A percentile compares a stretch with the other conserved stretches of the same genome.
Conservation (phyloP, 1,140 invertebrate genomes). For the Temnothorax nylanderi region DNA sequence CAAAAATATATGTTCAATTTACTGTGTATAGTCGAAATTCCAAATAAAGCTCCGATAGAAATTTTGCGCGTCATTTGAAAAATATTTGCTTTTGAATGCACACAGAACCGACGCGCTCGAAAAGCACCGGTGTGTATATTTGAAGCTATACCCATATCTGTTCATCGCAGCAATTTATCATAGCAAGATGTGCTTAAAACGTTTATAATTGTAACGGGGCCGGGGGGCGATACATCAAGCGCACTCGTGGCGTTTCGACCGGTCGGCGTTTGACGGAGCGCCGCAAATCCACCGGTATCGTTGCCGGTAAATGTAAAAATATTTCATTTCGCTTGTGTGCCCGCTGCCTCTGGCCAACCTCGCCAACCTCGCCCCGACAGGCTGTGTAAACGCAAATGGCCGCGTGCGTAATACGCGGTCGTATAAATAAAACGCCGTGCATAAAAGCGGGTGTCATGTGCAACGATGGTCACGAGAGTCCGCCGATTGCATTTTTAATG, state of each 20-base stretch:
- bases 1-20: neutral
- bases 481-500: constrained; percentile 33
- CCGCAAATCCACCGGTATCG: constrained; percentile 46
- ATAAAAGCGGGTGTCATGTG: constrained; percentile 34
- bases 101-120: neutral
- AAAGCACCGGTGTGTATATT: neutral
- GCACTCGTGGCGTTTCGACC: constrained; percentile 48
- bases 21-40: neutral
- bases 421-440: constrained; percentile 40
- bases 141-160: neutral
- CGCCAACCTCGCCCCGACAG: neutral
- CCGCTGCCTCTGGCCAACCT: neutral
- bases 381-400: constrained; percentile 20
- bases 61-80: neutral
- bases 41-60: neutral
- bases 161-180: constrained; percentile 45
- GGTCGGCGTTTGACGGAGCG: constrained; percentile 51
- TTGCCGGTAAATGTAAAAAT: constrained; percentile 34
- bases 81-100: neutral
- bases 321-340: constrained; percentile 27
- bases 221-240: constrained; percentile 22
- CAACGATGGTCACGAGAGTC: constrained; percentile 26
- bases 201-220: constrained; percentile 53
- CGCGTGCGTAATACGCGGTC: constrained; percentile 21
- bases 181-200: constrained; percentile 33